A percentile compares a stretch with the other conserved stretches of the same genome.
Conservation (phyloP, 2,888 invertebrate species). For the Melanostoma mellinum region DNA sequence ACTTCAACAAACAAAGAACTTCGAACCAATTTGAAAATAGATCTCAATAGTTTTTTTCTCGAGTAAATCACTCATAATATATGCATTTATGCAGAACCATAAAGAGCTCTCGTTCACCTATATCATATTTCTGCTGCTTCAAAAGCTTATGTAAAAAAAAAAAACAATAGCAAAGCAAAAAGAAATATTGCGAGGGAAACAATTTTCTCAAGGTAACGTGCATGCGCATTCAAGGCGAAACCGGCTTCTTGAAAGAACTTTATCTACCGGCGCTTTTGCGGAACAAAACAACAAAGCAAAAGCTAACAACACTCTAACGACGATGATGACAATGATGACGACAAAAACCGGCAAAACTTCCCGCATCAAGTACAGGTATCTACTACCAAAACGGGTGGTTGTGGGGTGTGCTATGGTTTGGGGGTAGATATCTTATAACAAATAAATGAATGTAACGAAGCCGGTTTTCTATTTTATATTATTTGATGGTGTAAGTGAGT, state of each 20-base stretch:
- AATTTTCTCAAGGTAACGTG: constrained; percentile 67
- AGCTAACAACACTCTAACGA: constrained; percentile 54
- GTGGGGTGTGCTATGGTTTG: constrained; percentile 10
- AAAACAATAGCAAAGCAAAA: background rate
- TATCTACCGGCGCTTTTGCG: constrained; percentile 55
- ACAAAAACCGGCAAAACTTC: constrained; percentile 62
- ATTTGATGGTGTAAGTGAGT: background rate
- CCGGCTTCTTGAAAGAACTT: constrained; percentile 62
- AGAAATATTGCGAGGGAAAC: constrained; percentile 55
- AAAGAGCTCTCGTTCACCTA: too few species aligned
- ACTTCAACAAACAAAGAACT: too few species aligned
- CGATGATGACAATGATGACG: constrained; percentile 46
- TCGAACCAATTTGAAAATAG: too few species aligned
- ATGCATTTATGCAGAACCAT: too few species aligned
- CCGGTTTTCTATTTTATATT: constrained; percentile 15
- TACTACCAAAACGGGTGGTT: constrained; percentile 28
- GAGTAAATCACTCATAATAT: too few species aligned
- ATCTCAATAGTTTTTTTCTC: too few species aligned
- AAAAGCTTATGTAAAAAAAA: background rate
- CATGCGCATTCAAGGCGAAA: constrained; percentile 61
- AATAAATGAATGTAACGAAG: constrained; percentile 15
- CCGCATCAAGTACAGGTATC: constrained; percentile 16
- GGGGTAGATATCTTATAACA: constrained; percentile 22
- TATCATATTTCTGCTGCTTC: too few species aligned
- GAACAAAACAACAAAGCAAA: constrained; percentile 49